Evolutionary conservation across 2,888 invertebrate genomes (phyloP).

Genomic region (Hanleya hanleyi): DNA sequence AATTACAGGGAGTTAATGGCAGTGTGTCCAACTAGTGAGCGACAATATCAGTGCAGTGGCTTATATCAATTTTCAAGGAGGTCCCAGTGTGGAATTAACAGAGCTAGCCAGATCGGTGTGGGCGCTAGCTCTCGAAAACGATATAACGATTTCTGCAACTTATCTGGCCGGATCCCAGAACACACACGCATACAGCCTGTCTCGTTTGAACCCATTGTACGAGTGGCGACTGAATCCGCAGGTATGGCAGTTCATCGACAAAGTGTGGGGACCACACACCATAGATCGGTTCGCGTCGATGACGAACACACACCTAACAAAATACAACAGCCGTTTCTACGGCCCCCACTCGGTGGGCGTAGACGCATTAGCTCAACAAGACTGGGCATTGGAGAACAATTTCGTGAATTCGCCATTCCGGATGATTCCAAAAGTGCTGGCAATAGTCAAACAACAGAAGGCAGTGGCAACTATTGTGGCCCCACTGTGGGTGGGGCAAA

Average conservation of each 20-base stretch:
- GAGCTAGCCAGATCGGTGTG: background rate
- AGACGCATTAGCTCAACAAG: background rate
- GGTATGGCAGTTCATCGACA: no score
- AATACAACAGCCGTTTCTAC: background rate
- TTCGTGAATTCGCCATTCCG: constrained; percentile 4
- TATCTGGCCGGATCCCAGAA: no score
- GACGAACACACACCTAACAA: no score
- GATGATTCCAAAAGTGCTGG: background rate
- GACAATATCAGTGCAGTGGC: background rate
- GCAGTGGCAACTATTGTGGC: background rate
- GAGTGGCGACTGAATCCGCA: no score
- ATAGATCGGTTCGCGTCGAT: no score
- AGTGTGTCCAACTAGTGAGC: background rate
- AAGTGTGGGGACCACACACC: background rate
- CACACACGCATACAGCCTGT: no score
- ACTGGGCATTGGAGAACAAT: background rate
- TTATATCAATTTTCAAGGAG: background rate
- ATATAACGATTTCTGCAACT: no score
- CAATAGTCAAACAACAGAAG: background rate
- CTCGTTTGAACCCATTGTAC: no score
- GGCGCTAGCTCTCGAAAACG: background rate
- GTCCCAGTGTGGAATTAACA: background rate
- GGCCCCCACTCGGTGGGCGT: background rate
- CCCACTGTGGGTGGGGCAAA: background rate
- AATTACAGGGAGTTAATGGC: background rate